phyloP scores from a whole-genome alignment of 2,797 vertebrate genomes.

The Typhlichthys subterraneus region DNA sequence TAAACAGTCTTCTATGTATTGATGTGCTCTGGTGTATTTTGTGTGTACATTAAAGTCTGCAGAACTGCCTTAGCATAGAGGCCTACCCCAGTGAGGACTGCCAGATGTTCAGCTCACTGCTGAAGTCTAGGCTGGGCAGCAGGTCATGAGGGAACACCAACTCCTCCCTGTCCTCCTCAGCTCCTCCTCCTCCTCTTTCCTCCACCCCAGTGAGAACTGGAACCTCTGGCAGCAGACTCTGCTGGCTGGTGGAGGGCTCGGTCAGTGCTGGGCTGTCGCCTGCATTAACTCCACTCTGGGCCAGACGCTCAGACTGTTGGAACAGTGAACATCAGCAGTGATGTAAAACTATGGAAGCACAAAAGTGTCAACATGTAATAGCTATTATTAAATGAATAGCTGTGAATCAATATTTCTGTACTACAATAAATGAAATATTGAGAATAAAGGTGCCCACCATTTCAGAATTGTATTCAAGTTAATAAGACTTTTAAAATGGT shows the following conservation, averaged over 20 bases:
- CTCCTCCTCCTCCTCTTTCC: constrained; percentile 35
- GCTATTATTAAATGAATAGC: no score
- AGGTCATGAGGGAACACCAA: constrained; percentile 83
- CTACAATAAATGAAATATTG: no score
- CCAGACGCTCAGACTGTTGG: constrained; percentile 60
- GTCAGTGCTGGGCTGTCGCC: constrained; percentile 40
- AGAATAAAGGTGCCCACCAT: no score
- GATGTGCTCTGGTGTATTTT: neutral
- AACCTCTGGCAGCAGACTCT: constrained; percentile 55
- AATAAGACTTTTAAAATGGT: no score
- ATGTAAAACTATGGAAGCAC: constrained; percentile 2
- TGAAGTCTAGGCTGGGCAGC: constrained; percentile 81
- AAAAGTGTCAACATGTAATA: neutral
- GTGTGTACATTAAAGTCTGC: neutral
- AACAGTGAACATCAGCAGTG: neutral
- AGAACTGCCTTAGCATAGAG: constrained; percentile 2
- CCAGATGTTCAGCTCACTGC: constrained; percentile 81
- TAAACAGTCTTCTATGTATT: neutral
- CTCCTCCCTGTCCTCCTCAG: constrained; percentile 67
- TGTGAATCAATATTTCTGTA: no score
- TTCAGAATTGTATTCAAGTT: neutral
- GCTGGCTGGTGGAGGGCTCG: constrained; percentile 42
- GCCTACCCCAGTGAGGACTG: constrained; percentile 76
- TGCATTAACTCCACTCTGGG: constrained; percentile 22
- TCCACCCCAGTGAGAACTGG: constrained; percentile 60